Evolutionary conservation across 2,113 vertebrate species (phyloP).

Genomic region (Microcebus murinus): DNA sequence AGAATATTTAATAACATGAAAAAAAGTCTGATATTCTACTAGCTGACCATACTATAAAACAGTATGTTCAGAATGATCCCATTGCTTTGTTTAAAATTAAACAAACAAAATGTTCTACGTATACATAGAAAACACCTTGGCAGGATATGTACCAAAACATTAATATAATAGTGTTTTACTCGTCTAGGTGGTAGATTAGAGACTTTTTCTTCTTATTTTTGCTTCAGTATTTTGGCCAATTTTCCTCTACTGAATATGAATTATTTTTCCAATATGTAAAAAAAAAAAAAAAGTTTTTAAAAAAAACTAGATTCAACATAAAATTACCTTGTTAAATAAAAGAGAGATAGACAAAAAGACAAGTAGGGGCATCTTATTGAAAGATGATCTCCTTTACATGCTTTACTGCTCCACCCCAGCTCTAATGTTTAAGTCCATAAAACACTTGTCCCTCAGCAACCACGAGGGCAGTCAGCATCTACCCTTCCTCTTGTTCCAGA

Average conservation of each 20-base stretch:
- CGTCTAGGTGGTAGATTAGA: neutral
- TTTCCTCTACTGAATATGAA: slow-evolving; percentile 25
- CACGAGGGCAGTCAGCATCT: neutral
- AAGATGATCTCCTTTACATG: neutral
- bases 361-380: neutral
- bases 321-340: slow-evolving; percentile 26
- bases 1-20: slow-evolving; percentile 23
- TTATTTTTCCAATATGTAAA: neutral
- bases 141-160: slow-evolving; percentile 33
- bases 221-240: slow-evolving; percentile 28
- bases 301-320: slow-evolving; percentile 33
- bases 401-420: neutral
- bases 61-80: slow-evolving; percentile 62
- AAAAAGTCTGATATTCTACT: neutral
- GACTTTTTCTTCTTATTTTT: slow-evolving; percentile 36
- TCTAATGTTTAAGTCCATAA: neutral
- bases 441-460: neutral
- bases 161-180: slow-evolving; percentile 39
- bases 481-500: neutral
- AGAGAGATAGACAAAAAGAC: neutral
- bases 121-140: slow-evolving; percentile 15
- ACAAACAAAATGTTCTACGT: slow-evolving; percentile 9
- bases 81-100: slow-evolving; percentile 33
- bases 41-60: slow-evolving; percentile 58
- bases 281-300: neutral